Evolutionary conservation across 37 sponge, comb jelly and placozoan species (phyloP), one percentile per base, ranked within the genome.

Genomic region (Crambe crambe): DNA sequence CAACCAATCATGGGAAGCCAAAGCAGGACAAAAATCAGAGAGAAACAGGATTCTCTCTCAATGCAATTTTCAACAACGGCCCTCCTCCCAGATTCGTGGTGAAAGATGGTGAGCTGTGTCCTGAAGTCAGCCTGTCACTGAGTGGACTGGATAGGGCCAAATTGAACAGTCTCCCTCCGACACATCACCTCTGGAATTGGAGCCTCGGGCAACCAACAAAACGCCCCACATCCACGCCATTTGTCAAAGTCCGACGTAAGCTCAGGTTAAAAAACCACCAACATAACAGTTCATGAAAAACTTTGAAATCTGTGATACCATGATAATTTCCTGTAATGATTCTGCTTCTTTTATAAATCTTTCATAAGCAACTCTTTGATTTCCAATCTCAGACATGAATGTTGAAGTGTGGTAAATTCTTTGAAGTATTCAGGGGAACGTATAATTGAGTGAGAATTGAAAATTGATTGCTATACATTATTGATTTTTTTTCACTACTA

Each of bases 181-280:
- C 73, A 10, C 86, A 86, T 42, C 86, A 80, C 21, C 25, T 86
- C 31, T 40, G 35, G 41, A 74, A 66, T 5, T 86, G 86, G 86
- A 73, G 29, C 6, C 37, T 86, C 21, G 86, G 86, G 1, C 54
- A 67, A 56, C 75, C 80, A 4, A n/a, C 51, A 5, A 68, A 34
- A 10, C 6, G 17, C 6, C 3, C 21, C 4, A 9, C 61, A 5
- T 12, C 51, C 10, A n/a, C 61, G 6, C 61, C 61, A 21, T 22
- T 22, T 4, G 5, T n/a, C 25, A 60, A 60, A 22, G 27, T 60
- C 5, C 61, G 61, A 5, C 23, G 61, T 26, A 20, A 60, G 61
- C 25, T 5, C 27, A 60, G 25, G 25, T 60, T 22, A 9, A 60
- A 20, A 20, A 22, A 9, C 12, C 6, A 47, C 51, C 10, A 6